Percentiles rank a stretch among this genome's conserved stretches.
These are phyloP conservation scores for Eumeta japonica DNA, from an alignment of 1,140 invertebrate genomes.

Conservation along the genomic window DNA sequence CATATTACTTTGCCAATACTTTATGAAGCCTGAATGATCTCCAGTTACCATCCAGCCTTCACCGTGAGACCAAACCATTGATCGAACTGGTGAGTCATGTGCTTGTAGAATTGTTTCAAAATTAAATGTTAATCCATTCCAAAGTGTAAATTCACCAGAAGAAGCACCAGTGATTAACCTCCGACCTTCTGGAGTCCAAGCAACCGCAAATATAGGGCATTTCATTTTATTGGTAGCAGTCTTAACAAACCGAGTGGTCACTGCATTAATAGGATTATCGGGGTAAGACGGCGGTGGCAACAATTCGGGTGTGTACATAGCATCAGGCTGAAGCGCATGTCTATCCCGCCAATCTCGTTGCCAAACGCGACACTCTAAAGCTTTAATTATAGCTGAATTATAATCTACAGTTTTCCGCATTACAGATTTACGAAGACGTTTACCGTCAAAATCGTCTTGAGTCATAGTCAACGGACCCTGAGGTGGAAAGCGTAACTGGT, in stretches of 20 bases:
- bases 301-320: conserved; percentile 84
- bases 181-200: conserved; percentile 98
- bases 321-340: conserved; percentile 85
- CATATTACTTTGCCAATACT: conserved; percentile 99
- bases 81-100: conserved; percentile 94
- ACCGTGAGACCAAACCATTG: conserved; percentile 99
- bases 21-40: conserved; percentile 97
- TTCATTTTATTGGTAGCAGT: conserved; percentile 99
- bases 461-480: conserved; percentile 65
- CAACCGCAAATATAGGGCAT: conserved; percentile 97
- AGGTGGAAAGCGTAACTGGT: conserved; percentile 55
- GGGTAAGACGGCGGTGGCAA: conserved; percentile 85
- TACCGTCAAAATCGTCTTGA: conserved; percentile 91
- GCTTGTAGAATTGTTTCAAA: conserved; percentile 99
- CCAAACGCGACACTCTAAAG: conserved; percentile 90
- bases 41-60: conserved; percentile 99
- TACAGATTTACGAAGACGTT: conserved; percentile 91
- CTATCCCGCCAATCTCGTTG: conserved; percentile 87
- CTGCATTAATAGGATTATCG: conserved; percentile 95
- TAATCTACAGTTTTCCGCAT: conserved; percentile 98
- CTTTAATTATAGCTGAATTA: conserved; percentile 92
- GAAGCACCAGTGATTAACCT: conserved; percentile 97
- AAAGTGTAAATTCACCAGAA: conserved; percentile 98
- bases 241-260: conserved; percentile 95
- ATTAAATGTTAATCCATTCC: conserved; percentile 99